Conservation (phyloP, 2,797 vertebrate genomes). For the Buceros bicornis region DNA sequence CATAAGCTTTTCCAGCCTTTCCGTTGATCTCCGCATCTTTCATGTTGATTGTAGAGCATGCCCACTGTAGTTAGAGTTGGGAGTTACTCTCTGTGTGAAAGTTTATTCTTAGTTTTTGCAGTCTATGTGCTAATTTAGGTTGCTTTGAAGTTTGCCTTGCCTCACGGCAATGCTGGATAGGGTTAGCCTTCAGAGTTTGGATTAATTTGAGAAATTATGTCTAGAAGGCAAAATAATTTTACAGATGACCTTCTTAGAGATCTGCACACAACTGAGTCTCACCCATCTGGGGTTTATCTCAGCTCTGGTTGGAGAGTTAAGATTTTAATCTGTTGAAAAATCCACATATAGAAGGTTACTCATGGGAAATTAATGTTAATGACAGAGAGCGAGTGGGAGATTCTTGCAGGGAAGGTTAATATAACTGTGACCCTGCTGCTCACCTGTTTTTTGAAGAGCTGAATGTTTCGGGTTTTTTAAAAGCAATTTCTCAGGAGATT, state of each 20-base stretch:
- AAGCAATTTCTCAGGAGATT: background rate
- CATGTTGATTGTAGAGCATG: background rate
- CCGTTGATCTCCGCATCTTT: accelerated
- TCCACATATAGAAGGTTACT: background rate
- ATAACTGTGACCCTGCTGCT: background rate
- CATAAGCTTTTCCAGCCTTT: background rate
- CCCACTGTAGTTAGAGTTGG: background rate
- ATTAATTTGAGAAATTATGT: constrained; percentile 34
- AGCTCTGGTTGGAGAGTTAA: background rate
- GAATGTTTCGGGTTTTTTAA: background rate
- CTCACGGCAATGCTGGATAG: background rate
- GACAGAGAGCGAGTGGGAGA: background rate
- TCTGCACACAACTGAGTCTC: constrained; percentile 14
- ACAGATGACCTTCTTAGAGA: constrained; percentile 16
- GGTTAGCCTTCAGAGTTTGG: constrained; percentile 4
- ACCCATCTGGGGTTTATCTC: constrained; percentile 7
- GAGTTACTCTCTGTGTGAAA: background rate
- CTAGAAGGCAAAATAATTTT: constrained; percentile 48
- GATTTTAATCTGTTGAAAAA: constrained; percentile 57
- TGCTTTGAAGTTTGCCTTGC: constrained; percentile 48
- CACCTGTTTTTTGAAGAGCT: background rate
- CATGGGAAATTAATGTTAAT: constrained; percentile 15
- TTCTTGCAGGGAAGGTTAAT: constrained; percentile 12
- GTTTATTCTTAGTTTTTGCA: background rate
- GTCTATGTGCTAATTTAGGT: background rate